Percentiles rank a stretch among this genome's conserved stretches.
Evolutionary conservation across 2,888 invertebrate species (phyloP).

Genomic region (Rhabditoides inermis): DNA sequence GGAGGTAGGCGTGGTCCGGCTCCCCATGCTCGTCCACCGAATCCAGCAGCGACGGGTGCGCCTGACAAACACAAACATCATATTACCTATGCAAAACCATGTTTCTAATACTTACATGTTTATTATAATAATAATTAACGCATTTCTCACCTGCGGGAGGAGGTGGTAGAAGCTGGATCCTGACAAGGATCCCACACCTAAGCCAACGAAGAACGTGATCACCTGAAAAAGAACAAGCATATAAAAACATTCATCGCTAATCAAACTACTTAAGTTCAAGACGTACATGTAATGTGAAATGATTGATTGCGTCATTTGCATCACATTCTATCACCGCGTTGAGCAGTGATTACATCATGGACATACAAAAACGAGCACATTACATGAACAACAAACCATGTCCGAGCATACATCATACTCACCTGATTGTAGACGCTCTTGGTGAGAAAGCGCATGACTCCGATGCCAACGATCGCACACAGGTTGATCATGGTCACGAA

Average conservation of each 20-base stretch:
- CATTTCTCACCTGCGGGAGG: slow-evolving; percentile 59
- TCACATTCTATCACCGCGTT: too few species aligned
- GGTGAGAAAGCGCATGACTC: slow-evolving; percentile 60
- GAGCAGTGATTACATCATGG: background rate
- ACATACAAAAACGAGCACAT: background rate
- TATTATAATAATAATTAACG: too few species aligned
- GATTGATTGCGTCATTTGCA: too few species aligned
- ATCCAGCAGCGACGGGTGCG: slow-evolving; percentile 23
- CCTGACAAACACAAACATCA: slow-evolving; percentile 21
- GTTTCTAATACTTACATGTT: too few species aligned
- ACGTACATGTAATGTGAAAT: too few species aligned
- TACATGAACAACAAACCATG: too few species aligned
- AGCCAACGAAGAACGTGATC: slow-evolving; percentile 59
- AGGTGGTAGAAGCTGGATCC: slow-evolving; percentile 62
- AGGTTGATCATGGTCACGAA: slow-evolving; percentile 62
- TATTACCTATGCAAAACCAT: background rate
- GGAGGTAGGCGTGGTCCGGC: slow-evolving; percentile 47
- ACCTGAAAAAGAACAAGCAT: slow-evolving; percentile 29
- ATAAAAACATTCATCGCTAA: too few species aligned
- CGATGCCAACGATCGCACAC: slow-evolving; percentile 61
- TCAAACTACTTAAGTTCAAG: too few species aligned
- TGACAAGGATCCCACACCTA: slow-evolving; percentile 62
- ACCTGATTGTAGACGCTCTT: slow-evolving; percentile 58
- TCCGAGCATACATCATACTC: background rate
- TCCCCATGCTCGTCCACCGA: slow-evolving; percentile 22